phyloP scores from a whole-genome alignment of 2,888 invertebrate genomes.

The Gnatocerus cornutus region DNA sequence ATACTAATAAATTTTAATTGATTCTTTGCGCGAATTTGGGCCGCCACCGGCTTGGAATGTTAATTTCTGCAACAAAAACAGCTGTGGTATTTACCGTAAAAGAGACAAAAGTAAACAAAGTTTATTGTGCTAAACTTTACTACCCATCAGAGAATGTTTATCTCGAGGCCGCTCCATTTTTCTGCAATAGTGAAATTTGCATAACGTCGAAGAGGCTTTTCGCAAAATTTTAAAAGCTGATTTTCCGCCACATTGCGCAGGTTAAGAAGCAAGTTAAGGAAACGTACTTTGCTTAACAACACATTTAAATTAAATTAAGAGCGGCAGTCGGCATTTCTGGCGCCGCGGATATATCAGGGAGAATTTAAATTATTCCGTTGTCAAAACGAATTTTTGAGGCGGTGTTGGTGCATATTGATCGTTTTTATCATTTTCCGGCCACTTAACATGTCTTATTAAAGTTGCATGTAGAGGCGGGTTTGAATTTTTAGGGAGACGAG shows the following conservation, averaged over 20 bases:
- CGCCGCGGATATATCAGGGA: slow-evolving; percentile 29
- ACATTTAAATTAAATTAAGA: slow-evolving; percentile 42
- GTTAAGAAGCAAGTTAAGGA: slow-evolving; percentile 39
- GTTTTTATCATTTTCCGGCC: slow-evolving; percentile 19
- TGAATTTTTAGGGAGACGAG: background rate
- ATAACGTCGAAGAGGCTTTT: slow-evolving; percentile 22
- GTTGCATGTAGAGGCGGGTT: background rate
- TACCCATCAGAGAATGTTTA: slow-evolving; percentile 21
- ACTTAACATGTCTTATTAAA: slow-evolving; percentile 27
- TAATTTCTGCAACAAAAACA: background rate
- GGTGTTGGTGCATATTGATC: slow-evolving; percentile 25
- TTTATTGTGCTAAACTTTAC: slow-evolving; percentile 23
- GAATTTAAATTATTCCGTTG: slow-evolving; percentile 38
- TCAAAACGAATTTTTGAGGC: slow-evolving; percentile 27
- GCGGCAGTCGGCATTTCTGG: slow-evolving; percentile 15
- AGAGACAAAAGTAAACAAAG: slow-evolving; percentile 20
- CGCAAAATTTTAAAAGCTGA: slow-evolving; percentile 35
- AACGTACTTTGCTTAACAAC: slow-evolving; percentile 34
- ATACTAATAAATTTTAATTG: no score
- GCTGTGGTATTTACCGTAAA: background rate
- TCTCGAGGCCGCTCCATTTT: slow-evolving; percentile 21
- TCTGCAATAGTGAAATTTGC: slow-evolving; percentile 31
- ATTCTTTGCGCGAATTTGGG: no score
- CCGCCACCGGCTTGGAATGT: no score
- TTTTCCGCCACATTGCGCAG: slow-evolving; percentile 41